These are phyloP conservation scores for Rhingia campestris DNA, from an alignment of 2,888 invertebrate species.

Conservation along the genomic window DNA sequence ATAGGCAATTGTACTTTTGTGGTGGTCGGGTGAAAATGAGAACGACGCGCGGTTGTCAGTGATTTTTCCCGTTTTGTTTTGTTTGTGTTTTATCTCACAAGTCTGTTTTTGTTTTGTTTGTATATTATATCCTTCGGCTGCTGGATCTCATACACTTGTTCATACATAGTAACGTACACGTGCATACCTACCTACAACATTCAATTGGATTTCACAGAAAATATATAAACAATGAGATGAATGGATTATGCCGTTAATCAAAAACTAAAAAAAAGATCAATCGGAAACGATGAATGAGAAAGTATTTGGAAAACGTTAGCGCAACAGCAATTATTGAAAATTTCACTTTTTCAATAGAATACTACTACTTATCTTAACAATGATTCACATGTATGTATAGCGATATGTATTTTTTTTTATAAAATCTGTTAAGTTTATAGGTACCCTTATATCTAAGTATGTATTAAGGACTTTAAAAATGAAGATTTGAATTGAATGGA, in stretches of 20 bases:
- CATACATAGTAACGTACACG: constrained; percentile 23
- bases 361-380: not conserved
- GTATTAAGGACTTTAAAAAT: too few relatives aligned
- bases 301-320: constrained; percentile 10
- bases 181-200: not conserved
- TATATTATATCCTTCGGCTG: constrained; percentile 42
- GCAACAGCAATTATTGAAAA: constrained; percentile 9
- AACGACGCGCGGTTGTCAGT: constrained; percentile 53
- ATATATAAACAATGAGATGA: constrained; percentile 14
- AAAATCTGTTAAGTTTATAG: not conserved
- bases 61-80: constrained; percentile 32
- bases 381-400: not conserved
- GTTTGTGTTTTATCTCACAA: constrained; percentile 17
- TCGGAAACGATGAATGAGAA: constrained; percentile 38
- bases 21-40: constrained; percentile 32
- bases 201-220: constrained; percentile 20
- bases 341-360: constrained; percentile 1
- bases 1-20: constrained; percentile 15
- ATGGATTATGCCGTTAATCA: constrained; percentile 23
- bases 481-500: too few relatives aligned
- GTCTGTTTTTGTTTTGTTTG: constrained; percentile 11
- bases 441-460: too few relatives aligned
- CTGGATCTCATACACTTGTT: constrained; percentile 42
- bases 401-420: not conserved
- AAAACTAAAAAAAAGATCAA: constrained; percentile 31